Base-by-base conservation (phyloP, 2,888 invertebrate genomes). In the Acrobasis repandana region DNA sequence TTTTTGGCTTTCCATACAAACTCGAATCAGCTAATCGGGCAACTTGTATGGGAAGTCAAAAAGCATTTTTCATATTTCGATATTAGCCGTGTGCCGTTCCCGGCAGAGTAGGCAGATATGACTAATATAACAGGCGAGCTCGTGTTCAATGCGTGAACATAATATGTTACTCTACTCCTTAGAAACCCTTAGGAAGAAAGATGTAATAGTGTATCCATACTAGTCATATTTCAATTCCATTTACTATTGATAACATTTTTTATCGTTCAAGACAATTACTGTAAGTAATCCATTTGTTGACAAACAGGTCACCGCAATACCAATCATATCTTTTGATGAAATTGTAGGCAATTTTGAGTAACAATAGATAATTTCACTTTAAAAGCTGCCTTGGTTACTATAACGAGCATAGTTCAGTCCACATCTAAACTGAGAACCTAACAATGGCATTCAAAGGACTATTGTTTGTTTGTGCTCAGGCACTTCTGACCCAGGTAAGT, bases 281-380 rank as follows among this genome's bases (percentile, higher is more conserved):
- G 1, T 38, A 14, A 4, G 36, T 9, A 14, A 4, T 43, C n/a
- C 2, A 11, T n/a, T n/a, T 43, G n/a, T 43, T 43, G 43, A 43
- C 43, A 43, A 43, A 43, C 10, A n/a, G 14, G 14, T 43, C n/a
- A n/a, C n/a, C 43, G 11, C 6, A 14, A 43, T n/a, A 0, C 1
- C 3, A 11, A 38, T 38, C 38, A 38, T 28, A 43, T 43, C 14
- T 14, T 43, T 14, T 10, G 43, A 43, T 43, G 14, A 38, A 43
- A 11, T 43, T 28, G 28, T 50, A 33, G 1, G 36, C 5, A 18
- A 52, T 10, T 52, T 20, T 54, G 6, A 14, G 38, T 20, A 54
- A 54, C 9, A 18, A 38, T 54, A 20, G 54, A 54, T 54, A 54
- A 54, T 8, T 54, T 54, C 38, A 20, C 43, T 54, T 54, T 54